These are phyloP conservation scores for Chiloscyllium plagiosum DNA, from an alignment of 2,113 vertebrate genomes.

Conservation along the genomic window DNA sequence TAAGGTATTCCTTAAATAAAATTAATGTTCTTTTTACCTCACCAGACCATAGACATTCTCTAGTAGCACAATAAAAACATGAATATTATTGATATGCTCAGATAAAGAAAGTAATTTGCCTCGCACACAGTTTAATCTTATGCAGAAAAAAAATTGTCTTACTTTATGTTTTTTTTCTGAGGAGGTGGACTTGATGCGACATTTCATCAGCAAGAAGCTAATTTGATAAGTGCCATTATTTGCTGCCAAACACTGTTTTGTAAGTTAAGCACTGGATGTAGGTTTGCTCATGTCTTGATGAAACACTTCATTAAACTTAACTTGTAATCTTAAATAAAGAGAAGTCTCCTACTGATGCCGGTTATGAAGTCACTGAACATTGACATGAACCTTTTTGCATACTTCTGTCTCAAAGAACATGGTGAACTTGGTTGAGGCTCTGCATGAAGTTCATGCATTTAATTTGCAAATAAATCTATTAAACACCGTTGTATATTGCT, in stretches of 20 bases:
- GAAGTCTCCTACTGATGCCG: background rate
- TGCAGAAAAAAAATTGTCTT: background rate
- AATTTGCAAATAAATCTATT: background rate
- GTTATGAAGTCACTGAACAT: background rate
- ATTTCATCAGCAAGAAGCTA: too few relatives aligned
- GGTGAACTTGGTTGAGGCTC: background rate
- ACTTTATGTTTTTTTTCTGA: background rate
- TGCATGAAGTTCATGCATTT: background rate
- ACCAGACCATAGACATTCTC: too few relatives aligned
- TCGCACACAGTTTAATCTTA: background rate
- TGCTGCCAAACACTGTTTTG: background rate
- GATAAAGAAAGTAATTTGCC: background rate
- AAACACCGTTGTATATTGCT: background rate
- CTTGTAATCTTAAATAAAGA: background rate
- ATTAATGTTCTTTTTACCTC: too few relatives aligned
- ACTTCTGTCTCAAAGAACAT: constrained; percentile 17
- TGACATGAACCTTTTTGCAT: background rate
- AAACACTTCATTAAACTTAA: constrained; percentile 25
- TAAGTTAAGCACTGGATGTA: background rate
- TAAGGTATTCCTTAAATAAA: too few relatives aligned
- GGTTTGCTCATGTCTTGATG: background rate
- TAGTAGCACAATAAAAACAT: too few relatives aligned
- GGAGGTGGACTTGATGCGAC: too few relatives aligned
- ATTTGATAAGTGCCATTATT: background rate
- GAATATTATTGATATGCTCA: too few relatives aligned